phyloP scores from a whole-genome alignment of 2,797 vertebrate genomes.

The Eidolon dupreanum region DNA sequence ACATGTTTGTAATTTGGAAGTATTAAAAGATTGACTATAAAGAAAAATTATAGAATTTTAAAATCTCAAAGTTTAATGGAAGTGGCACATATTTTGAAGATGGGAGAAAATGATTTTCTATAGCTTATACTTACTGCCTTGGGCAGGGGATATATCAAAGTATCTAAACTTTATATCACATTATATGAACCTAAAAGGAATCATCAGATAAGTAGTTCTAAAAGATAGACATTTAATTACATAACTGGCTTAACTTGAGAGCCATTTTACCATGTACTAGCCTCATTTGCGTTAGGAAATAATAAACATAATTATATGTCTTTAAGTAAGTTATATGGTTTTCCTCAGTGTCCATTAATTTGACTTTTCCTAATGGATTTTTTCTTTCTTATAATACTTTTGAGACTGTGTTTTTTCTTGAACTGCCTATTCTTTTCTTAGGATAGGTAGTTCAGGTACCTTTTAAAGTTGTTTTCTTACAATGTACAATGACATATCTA shows the following conservation, averaged over 20 bases:
- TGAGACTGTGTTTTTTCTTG: neutral
- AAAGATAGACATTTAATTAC: conserved; percentile 38
- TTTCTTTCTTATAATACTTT: neutral
- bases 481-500: neutral
- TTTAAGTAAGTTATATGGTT: neutral
- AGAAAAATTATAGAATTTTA: neutral
- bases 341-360: neutral
- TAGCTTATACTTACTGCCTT: neutral
- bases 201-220: neutral
- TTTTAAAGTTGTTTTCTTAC: neutral
- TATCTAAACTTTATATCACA: neutral
- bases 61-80: conserved; percentile 2
- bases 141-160: neutral
- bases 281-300: neutral
- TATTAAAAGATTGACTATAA: neutral
- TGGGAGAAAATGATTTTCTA: neutral
- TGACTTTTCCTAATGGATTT: neutral
- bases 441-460: neutral
- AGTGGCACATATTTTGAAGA: neutral
- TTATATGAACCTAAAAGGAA: neutral
- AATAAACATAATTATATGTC: neutral
- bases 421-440: neutral
- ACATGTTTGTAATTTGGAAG: neutral
- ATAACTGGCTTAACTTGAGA: neutral
- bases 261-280: neutral